Conservation (phyloP, 2,888 invertebrate genomes). For the Gymnoscelis rufifasciata region DNA sequence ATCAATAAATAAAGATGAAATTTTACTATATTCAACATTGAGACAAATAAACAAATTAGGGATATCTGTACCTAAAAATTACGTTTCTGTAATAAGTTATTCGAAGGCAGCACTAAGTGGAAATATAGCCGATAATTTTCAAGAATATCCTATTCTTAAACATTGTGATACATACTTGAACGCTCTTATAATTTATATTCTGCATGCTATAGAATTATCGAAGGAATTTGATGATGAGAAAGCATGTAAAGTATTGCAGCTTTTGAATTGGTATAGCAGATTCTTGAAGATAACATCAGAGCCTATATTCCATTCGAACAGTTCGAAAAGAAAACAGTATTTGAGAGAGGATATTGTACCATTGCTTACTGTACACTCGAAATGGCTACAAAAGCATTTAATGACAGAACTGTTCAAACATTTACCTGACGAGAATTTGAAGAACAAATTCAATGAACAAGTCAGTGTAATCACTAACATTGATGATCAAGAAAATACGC, state of each 20-base stretch:
- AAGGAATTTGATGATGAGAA: constrained; percentile 50
- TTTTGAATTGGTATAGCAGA: constrained; percentile 77
- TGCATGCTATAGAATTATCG: constrained; percentile 45
- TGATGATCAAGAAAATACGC: constrained; percentile 41
- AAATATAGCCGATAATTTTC: constrained; percentile 64
- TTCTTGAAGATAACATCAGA: constrained; percentile 61
- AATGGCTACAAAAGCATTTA: constrained; percentile 85
- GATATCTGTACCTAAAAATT: constrained; percentile 26
- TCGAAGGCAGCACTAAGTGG: constrained; percentile 66
- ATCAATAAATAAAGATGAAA: constrained; percentile 56
- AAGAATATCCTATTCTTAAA: constrained; percentile 75
- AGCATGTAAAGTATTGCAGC: constrained; percentile 61
- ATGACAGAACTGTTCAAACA: constrained; percentile 51
- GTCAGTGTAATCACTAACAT: constrained; percentile 34
- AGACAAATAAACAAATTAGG: constrained; percentile 34
- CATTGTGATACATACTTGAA: constrained; percentile 70
- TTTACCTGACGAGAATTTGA: constrained; percentile 33
- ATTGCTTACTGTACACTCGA: constrained; percentile 83
- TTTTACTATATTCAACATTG: constrained; percentile 39
- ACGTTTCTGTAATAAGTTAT: constrained; percentile 70
- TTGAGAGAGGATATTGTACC: constrained; percentile 77
- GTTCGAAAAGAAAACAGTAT: constrained; percentile 50
- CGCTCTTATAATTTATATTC: constrained; percentile 49
- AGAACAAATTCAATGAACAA: constrained; percentile 34
- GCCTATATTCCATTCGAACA: constrained; percentile 48